These are phyloP conservation scores for Pogonus chalceus DNA, from an alignment of 1,140 invertebrate genomes.

Conservation along the genomic window DNA sequence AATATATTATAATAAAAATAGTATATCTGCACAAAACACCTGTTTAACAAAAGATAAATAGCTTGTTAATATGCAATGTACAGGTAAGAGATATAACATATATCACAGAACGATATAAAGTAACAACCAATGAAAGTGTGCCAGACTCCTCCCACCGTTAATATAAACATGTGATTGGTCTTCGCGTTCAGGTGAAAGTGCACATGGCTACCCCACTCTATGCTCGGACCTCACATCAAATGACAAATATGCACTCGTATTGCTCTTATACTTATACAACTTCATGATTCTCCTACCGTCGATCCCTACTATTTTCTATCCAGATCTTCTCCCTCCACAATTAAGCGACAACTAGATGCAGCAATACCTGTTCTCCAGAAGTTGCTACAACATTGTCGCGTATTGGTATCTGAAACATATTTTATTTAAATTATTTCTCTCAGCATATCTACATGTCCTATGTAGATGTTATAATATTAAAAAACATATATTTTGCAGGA, in stretches of 20 bases:
- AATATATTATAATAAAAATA: too few species aligned
- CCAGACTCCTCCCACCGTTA: slow-evolving; percentile 2
- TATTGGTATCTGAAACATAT: too few species aligned
- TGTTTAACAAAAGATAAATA: slow-evolving; percentile 2
- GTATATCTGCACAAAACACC: neutral
- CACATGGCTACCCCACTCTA: neutral
- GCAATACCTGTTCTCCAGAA: too few species aligned
- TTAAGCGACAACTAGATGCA: too few species aligned
- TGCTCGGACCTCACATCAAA: neutral
- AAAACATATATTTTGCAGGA: too few species aligned
- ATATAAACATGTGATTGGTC: slow-evolving; percentile 5
- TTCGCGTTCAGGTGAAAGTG: slow-evolving; percentile 2
- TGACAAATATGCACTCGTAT: neutral
- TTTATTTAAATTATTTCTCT: too few species aligned
- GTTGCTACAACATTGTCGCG: too few species aligned
- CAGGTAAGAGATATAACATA: neutral
- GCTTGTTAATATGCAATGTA: slow-evolving; percentile 4
- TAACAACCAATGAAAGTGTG: slow-evolving; percentile 4
- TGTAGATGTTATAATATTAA: too few species aligned
- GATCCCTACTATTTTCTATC: too few species aligned
- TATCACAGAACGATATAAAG: neutral
- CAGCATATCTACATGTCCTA: too few species aligned
- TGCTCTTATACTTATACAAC: neutral
- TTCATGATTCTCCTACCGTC: too few species aligned
- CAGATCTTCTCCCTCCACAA: too few species aligned